Evolutionary conservation across 2,888 invertebrate genomes (phyloP).

Genomic region (Sphaerophoria rueppellii): DNA sequence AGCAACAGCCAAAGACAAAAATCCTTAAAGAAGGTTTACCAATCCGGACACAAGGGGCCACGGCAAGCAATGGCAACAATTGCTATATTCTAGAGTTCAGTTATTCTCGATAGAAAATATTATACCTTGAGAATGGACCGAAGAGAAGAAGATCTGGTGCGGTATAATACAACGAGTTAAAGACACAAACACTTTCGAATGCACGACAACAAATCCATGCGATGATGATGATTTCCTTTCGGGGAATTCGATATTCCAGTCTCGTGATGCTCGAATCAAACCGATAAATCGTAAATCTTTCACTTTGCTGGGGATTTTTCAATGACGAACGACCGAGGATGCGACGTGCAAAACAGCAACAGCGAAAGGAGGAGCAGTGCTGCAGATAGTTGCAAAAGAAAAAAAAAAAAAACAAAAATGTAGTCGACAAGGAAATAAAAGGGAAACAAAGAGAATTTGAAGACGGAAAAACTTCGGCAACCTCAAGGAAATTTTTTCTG

Average conservation of each 20-base stretch:
- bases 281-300: slow-evolving; percentile 76
- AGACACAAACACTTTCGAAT: slow-evolving; percentile 72
- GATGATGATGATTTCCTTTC: slow-evolving; percentile 73
- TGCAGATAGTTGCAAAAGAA: slow-evolving; percentile 18
- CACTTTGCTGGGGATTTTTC: slow-evolving; percentile 74
- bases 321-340: slow-evolving; percentile 45
- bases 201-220: slow-evolving; percentile 69
- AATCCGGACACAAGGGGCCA: background rate
- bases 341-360: slow-evolving; percentile 50
- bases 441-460: slow-evolving; percentile 64
- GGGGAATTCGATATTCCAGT: slow-evolving; percentile 75
- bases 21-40: slow-evolving; percentile 44
- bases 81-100: slow-evolving; percentile 8
- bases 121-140: slow-evolving; percentile 4
- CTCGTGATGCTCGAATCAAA: slow-evolving; percentile 76
- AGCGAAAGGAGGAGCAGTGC: slow-evolving; percentile 43
- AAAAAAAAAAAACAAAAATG: slow-evolving; percentile 51
- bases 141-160: slow-evolving; percentile 24
- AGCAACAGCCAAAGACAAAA: slow-evolving; percentile 20
- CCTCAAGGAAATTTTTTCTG: slow-evolving; percentile 49
- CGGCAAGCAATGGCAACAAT: slow-evolving; percentile 37
- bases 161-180: slow-evolving; percentile 3
- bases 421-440: slow-evolving; percentile 67
- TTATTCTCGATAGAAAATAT: slow-evolving; percentile 58
- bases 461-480: slow-evolving; percentile 69